Evolutionary conservation across 1,140 invertebrate species (phyloP), one percentile per base, ranked within the genome.

Genomic region (Battus philenor): DNA sequence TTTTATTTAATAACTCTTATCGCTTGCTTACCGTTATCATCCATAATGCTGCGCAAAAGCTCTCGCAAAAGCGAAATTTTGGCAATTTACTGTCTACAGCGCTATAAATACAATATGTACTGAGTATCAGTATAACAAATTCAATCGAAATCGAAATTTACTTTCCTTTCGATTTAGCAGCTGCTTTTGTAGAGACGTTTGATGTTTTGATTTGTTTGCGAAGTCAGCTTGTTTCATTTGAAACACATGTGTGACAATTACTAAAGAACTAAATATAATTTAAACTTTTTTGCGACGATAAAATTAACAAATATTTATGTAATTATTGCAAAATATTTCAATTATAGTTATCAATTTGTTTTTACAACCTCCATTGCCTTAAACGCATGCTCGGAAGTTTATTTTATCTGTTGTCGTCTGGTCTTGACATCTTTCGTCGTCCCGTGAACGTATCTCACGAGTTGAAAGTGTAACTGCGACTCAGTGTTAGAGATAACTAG

Each of bases 371-470:
- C 24, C 24, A 8, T 27, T 10, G 26, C 5, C 29, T 3, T 5
- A 15, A n/a, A 15, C 36, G 22, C 8, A 39, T 27, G n/a, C 22
- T 26, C 22, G 4, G 32, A 26, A 26, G 13, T 39, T 27, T 26
- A 16, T 39, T 16, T 8, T 27, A 13, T 39, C 22, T 13, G 36
- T 39, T 39, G 15, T 39, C 34, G 24, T 26, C 11, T 32, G 13
- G n/a, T 39, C 18, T n/a, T 7, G 34, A 22, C 10, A 10, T 50
- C 39, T 50, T 41, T 36, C 26, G 26, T 45, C 33, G 41, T 39
- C 52, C 54, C 34, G 33, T 38, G 52, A 66, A 60, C 47, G 59
- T 58, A 66, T 70, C 67, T 68, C 55, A 51, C 71, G 68, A 74
- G 66, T 65, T 58, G 52, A 66, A 61, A 55, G 47, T 69, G 50